These are phyloP conservation scores for Tetranychus truncatus DNA, from an alignment of 2,888 invertebrate genomes.

Conservation along the genomic window DNA sequence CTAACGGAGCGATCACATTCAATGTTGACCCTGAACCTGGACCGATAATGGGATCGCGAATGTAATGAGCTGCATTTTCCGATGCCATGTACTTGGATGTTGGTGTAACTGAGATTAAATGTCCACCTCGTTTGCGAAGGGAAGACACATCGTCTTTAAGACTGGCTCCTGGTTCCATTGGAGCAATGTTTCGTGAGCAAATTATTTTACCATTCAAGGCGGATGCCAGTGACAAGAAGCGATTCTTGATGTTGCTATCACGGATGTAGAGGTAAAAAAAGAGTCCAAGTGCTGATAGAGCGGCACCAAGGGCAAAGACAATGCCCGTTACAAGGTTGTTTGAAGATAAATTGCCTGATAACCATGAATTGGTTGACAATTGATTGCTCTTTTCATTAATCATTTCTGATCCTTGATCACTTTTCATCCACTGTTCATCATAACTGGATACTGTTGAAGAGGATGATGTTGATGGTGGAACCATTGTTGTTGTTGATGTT, in stretches of 20 bases:
- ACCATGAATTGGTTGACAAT: neutral
- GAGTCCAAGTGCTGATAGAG: neutral
- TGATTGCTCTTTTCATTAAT: neutral
- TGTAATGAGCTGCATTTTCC: conserved; percentile 6
- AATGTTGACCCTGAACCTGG: conserved; percentile 2
- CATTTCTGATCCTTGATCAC: neutral
- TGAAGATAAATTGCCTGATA: neutral
- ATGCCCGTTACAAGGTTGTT: neutral
- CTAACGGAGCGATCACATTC: neutral
- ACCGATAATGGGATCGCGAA: conserved; percentile 5
- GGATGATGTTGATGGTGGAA: neutral
- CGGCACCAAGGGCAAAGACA: neutral
- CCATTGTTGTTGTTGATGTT: neutral
- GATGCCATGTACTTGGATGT: neutral
- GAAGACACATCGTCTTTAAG: neutral
- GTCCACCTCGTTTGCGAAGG: neutral
- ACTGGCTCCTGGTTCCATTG: neutral
- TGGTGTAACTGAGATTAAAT: conserved; percentile 3
- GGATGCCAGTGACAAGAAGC: neutral
- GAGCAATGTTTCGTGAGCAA: neutral
- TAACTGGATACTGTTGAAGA: neutral
- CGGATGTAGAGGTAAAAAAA: neutral
- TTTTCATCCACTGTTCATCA: neutral
- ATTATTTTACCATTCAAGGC: neutral
- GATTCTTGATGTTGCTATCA: neutral